These are phyloP conservation scores for Sparus aurata DNA, from an alignment of 2,797 vertebrate species.

Conservation along the genomic window DNA sequence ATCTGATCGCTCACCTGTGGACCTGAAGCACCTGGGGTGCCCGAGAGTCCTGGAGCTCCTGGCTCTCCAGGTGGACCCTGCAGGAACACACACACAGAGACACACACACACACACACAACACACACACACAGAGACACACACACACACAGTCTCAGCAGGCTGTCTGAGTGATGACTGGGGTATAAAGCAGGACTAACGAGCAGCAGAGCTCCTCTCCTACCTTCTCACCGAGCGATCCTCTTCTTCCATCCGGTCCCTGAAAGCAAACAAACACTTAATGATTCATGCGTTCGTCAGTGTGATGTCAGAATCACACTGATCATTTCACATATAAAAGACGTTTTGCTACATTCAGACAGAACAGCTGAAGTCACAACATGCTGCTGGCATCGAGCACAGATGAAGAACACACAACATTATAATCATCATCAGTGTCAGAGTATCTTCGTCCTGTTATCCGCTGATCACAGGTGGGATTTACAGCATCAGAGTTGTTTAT, in stretches of 20 bases:
- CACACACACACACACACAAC: conserved; percentile 19
- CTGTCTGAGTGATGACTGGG: neutral
- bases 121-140: conserved; percentile 13
- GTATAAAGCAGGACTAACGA: neutral
- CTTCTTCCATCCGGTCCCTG: conserved; percentile 87
- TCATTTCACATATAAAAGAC: neutral
- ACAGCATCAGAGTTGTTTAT: no score
- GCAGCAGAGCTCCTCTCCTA: conserved; percentile 49
- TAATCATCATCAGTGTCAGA: no score
- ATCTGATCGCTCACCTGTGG: conserved; percentile 79
- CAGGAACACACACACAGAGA: conserved; percentile 24
- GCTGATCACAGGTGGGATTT: no score
- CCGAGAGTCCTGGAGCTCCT: conserved; percentile 81
- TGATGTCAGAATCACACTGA: neutral
- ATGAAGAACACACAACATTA: no score
- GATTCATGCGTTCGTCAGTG: neutral
- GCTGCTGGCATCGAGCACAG: no score
- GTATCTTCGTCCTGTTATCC: no score
- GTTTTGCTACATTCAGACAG: no score
- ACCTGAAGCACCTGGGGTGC: conserved; percentile 83
- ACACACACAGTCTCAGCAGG: neutral
- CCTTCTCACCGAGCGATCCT: conserved; percentile 85
- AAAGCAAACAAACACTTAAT: neutral
- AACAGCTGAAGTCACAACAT: no score
- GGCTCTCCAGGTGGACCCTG: conserved; percentile 84